Base-by-base conservation (phyloP, 1,140 invertebrate species). In the Anastrepha ludens region DNA sequence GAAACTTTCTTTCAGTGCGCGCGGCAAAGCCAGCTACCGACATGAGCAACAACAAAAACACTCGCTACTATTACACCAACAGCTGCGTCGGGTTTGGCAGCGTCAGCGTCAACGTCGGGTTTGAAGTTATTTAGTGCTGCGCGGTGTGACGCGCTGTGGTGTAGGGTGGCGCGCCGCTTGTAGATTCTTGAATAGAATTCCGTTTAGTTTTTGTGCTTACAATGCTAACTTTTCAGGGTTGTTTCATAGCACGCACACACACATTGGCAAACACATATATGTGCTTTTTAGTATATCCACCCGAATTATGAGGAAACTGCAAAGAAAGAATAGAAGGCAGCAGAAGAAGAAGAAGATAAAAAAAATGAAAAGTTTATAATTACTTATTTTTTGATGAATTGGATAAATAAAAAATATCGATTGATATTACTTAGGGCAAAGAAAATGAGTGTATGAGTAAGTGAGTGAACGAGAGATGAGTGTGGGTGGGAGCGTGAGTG, bases 301-400 rank as follows among this genome's bases (percentile, higher is more conserved):
- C 58, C 55, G 58, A 86, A 81, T 55, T 55, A 81, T 81, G 47
- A 81, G 47, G 20, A n/a, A 55, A 81, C n/a, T 81, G 47, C n/a
- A 87, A 87, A 64, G 58, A 9, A 86, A 86, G 58, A 67, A 86
- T 44, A 41, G 15, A 87, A 87, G 29, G 85, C 50, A 86, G 62
- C 17, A 67, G 62, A 44, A 86, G n/a, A 59, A 85, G 78, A 13
- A 74, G n/a, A 85, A 50, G 39, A n/a, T 85, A 81, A 88, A 91
- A 92, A 92, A 92, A 92, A 90, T 92, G 90, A 91, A 92, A 92
- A 92, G 90, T 92, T 92, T 92, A 92, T 92, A 92, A 92, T 92
- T 92, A 92, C 91, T 92, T 92, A 92, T 92, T 92, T 92, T 92
- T 92, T 92, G 91, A 92, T 92, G 91, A 92, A 92, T 92, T 92